Evolutionary conservation across 2,797 vertebrate genomes (phyloP).

Genomic region (Crenuchus spilurus): DNA sequence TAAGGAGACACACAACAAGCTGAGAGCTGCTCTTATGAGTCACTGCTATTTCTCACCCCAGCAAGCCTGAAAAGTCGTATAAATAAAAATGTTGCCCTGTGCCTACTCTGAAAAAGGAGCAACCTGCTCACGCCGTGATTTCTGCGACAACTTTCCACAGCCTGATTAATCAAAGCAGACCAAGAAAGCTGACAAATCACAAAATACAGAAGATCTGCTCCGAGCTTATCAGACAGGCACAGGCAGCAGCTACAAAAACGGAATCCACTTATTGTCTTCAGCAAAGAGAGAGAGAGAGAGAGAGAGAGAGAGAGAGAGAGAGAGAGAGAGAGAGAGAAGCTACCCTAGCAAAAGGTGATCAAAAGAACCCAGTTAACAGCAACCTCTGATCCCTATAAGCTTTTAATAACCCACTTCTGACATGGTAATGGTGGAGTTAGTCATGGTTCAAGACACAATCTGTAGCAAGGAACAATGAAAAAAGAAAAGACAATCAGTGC

Average conservation of each 20-base stretch:
- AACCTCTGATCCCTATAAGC: slow-evolving; percentile 13
- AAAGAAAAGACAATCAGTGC: neutral
- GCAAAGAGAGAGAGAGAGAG: neutral
- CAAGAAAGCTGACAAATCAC: slow-evolving; percentile 16
- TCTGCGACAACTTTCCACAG: slow-evolving; percentile 4
- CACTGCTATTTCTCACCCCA: slow-evolving; percentile 6
- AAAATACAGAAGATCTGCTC: neutral
- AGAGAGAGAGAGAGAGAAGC: neutral
- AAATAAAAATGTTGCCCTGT: neutral
- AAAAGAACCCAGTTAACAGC: slow-evolving; percentile 21
- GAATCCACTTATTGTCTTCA: slow-evolving; percentile 9
- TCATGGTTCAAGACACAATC: neutral
- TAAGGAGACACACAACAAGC: neutral
- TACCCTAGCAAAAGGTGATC: slow-evolving; percentile 12
- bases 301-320: neutral
- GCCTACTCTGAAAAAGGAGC: neutral
- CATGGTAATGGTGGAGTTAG: neutral
- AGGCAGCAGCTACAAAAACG: slow-evolving; percentile 2
- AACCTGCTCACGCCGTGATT: neutral
- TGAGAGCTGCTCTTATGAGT: neutral
- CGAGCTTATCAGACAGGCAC: slow-evolving; percentile 16
- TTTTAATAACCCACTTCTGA: slow-evolving; percentile 17
- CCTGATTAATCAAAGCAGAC: neutral
- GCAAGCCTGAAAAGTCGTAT: neutral
- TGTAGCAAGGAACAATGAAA: neutral